Evolutionary conservation across 2,888 invertebrate species (phyloP).

Genomic region (Macrophya alboannulata): DNA sequence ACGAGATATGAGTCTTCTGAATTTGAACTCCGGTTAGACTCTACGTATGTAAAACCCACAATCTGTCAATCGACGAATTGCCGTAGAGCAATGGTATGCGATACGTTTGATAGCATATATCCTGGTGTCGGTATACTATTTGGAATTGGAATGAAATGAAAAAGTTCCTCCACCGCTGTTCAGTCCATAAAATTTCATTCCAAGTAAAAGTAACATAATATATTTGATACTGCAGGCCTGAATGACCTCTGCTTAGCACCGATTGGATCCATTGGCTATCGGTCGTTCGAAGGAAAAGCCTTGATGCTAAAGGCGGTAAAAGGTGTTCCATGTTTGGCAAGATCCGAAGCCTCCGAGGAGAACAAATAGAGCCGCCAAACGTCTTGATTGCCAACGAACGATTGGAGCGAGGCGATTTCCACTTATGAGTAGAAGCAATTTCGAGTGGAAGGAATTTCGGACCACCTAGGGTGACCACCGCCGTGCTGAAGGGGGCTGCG

Average conservation of each 20-base stretch:
- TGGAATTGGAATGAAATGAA: neutral
- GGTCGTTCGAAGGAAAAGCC: neutral
- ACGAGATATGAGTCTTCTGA: conserved; percentile 21
- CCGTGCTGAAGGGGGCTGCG: conserved; percentile 68
- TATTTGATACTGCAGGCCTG: neutral
- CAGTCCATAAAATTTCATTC: neutral
- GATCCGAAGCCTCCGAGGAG: conserved; percentile 3
- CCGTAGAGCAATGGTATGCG: neutral
- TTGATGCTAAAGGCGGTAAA: conserved; percentile 26
- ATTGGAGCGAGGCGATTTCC: conserved; percentile 72
- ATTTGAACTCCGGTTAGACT: neutral
- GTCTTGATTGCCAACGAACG: conserved; percentile 70
- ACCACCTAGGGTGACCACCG: conserved; percentile 77
- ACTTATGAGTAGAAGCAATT: conserved; percentile 75
- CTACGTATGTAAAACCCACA: neutral
- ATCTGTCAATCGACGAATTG: conserved; percentile 28
- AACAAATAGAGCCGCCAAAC: conserved; percentile 47
- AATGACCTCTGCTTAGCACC: neutral
- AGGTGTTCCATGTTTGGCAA: conserved; percentile 48
- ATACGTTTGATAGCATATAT: neutral
- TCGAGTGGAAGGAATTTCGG: conserved; percentile 77
- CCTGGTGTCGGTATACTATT: neutral
- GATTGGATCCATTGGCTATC: neutral
- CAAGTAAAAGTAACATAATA: neutral
- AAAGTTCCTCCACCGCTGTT: neutral